Evolutionary conservation across 1,140 invertebrate species (phyloP).

Genomic region (fruit fly (Drosophila melanogaster)): DNA sequence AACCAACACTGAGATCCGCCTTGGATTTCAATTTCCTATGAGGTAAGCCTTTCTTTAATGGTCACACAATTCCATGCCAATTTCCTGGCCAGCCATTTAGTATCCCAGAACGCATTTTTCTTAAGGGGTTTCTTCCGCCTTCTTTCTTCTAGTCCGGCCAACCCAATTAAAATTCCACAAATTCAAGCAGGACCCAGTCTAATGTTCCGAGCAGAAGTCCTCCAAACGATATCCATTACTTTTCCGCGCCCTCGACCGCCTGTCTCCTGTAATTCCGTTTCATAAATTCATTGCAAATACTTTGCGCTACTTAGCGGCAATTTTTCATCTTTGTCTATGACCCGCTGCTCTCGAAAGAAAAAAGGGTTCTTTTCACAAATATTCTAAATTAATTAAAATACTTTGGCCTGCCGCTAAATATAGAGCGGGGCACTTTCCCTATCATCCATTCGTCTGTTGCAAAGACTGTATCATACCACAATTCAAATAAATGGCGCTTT

Average conservation of each 20-base stretch:
- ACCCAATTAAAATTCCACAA: constrained; percentile 66
- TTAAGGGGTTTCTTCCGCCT: constrained; percentile 12
- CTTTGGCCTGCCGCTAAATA: constrained; percentile 42
- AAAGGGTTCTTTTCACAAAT: constrained; percentile 57
- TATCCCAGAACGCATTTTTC: constrained; percentile 8
- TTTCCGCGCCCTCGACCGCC: constrained; percentile 1
- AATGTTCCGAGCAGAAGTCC: constrained; percentile 49
- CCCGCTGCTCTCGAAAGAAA: constrained; percentile 9
- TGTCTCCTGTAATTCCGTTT: not conserved
- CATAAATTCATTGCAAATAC: constrained; percentile 59
- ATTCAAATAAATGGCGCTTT: constrained; percentile 21
- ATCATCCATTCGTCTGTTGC: constrained; percentile 1
- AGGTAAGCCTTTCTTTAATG: constrained; percentile 7
- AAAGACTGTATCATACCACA: constrained; percentile 15
- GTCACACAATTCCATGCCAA: constrained; percentile 28
- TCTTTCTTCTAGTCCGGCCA: not conserved
- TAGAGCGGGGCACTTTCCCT: constrained; percentile 6
- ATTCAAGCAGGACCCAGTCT: constrained; percentile 31
- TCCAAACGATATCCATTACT: constrained; percentile 47
- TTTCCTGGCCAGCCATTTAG: constrained; percentile 27
- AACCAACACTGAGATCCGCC: constrained; percentile 8
- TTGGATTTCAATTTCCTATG: constrained; percentile 22
- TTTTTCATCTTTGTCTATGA: constrained; percentile 40
- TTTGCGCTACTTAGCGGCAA: constrained; percentile 59
- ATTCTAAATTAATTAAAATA: constrained; percentile 77